A percentile compares a stretch with the other conserved stretches of the same genome.
Conservation (phyloP, 2,113 vertebrate species). For the Engystomops pustulosus region DNA sequence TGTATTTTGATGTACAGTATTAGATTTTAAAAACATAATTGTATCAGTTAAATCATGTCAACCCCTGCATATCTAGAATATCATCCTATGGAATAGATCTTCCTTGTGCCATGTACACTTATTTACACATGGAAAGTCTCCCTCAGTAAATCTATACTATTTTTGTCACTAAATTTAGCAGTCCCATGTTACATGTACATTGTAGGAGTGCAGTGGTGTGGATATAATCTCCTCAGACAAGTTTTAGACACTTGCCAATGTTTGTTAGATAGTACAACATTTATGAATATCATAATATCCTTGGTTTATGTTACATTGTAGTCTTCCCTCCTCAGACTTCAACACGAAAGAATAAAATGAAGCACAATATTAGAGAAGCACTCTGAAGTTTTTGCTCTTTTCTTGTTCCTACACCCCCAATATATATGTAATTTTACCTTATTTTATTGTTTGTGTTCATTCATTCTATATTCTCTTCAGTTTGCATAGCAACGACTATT, state of each 20-base stretch:
- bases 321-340: neutral
- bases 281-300: neutral
- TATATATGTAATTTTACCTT: too few relatives aligned
- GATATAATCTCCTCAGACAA: slow-evolving; percentile 23
- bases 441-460: too few relatives aligned
- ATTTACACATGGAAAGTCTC: too few relatives aligned
- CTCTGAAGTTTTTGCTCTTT: too few relatives aligned
- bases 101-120: neutral
- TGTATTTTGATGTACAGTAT: too few relatives aligned
- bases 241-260: slow-evolving; percentile 17
- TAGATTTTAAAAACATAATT: too few relatives aligned
- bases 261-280: slow-evolving; percentile 14
- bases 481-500: too few relatives aligned
- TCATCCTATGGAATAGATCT: neutral
- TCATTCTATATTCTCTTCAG: too few relatives aligned
- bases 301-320: neutral
- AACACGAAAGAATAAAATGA: neutral
- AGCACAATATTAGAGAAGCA: neutral
- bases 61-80: too few relatives aligned
- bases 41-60: too few relatives aligned
- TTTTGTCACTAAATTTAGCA: neutral
- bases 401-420: too few relatives aligned
- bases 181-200: neutral
- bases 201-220: neutral
- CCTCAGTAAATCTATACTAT: neutral